Percentiles rank a stretch among this genome's conserved stretches.
Conservation (phyloP, 2,113 vertebrate genomes). For the Cairina moschata region DNA sequence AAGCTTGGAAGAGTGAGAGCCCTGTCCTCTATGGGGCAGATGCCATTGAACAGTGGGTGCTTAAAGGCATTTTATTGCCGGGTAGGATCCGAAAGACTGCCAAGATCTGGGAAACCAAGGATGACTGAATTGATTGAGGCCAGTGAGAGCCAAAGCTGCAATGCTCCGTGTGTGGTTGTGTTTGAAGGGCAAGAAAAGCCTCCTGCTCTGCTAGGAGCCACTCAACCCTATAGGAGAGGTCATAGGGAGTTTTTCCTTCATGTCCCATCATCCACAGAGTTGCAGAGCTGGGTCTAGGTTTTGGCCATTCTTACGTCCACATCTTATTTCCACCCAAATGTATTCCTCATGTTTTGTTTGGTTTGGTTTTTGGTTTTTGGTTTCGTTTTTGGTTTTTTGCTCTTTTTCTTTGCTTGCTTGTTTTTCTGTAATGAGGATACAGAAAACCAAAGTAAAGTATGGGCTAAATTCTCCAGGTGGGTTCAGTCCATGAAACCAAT, state of each 20-base stretch:
- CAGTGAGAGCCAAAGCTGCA: not conserved
- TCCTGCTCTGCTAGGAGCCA: not conserved
- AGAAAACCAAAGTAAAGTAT: not conserved
- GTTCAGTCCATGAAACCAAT: not conserved
- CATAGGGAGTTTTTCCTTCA: not conserved
- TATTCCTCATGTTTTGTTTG: not conserved
- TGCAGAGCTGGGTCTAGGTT: not conserved
- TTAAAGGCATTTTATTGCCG: not conserved
- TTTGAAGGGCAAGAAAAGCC: not conserved
- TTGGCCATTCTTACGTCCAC: not conserved
- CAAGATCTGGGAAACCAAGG: not conserved
- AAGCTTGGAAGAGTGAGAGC: not conserved
- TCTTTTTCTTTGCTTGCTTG: not conserved
- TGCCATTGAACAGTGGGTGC: not conserved
- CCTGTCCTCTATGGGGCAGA: not conserved
- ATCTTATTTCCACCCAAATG: not conserved
- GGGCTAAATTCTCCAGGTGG: not conserved
- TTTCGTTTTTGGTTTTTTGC: too few relatives aligned
- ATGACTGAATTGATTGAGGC: not conserved
- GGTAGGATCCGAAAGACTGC: not conserved
- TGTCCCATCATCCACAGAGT: not conserved
- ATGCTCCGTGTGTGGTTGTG: not conserved
- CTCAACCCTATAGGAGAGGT: not conserved
- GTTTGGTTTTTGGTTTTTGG: too few relatives aligned
- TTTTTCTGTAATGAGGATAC: not conserved